These are phyloP conservation scores for Enteromius viviparus DNA, from an alignment of 2,797 vertebrate species.

Conservation along the genomic window DNA sequence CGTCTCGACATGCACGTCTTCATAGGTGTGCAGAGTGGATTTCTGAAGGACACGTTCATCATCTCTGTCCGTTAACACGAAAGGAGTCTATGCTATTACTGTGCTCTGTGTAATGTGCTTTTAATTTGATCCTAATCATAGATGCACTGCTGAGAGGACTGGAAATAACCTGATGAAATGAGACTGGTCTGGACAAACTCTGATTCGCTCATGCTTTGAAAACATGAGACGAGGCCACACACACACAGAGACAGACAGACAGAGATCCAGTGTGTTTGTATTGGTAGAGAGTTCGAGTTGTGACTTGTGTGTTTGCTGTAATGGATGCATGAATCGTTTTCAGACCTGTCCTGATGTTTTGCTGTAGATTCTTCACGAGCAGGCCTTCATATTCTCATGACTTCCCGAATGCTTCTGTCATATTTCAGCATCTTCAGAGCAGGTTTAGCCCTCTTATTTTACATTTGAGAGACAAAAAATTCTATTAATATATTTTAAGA, in stretches of 20 bases:
- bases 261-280: background rate
- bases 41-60: background rate
- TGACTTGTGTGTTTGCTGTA: slow-evolving; percentile 3
- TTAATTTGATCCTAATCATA: slow-evolving; percentile 25
- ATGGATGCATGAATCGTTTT: background rate
- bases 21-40: background rate
- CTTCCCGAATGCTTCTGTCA: background rate
- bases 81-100: slow-evolving; percentile 1
- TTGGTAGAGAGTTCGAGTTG: background rate
- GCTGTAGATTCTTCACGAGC: background rate
- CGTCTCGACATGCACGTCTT: background rate
- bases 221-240: background rate
- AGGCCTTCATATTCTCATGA: background rate
- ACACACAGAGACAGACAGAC: background rate
- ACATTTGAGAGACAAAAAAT: background rate
- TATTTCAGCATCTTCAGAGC: background rate
- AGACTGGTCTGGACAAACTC: background rate
- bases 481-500: background rate
- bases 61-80: background rate
- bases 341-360: background rate
- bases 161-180: slow-evolving; percentile 16
- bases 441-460: background rate
- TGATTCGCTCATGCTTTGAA: background rate
- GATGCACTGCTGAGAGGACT: background rate
- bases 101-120: slow-evolving; percentile 9